A percentile compares a stretch with the other conserved stretches of the same genome.
Evolutionary conservation across 2,113 vertebrate species (phyloP).

Genomic region (Eudorcas thomsonii): DNA sequence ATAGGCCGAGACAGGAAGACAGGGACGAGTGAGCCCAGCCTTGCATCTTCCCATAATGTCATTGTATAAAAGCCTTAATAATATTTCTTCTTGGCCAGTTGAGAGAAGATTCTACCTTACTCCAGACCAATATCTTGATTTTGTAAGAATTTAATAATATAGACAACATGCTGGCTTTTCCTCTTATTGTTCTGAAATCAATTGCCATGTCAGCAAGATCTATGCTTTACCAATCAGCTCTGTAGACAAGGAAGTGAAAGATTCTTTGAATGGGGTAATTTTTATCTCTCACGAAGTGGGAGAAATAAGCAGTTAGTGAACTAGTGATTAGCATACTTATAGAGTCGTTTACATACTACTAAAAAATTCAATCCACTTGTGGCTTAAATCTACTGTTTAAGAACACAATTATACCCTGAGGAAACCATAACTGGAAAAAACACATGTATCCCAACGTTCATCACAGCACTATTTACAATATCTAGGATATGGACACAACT

Average conservation of each 20-base stretch:
- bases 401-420: background rate
- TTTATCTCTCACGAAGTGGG: constrained; percentile 52
- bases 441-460: background rate
- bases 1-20: background rate
- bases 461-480: background rate
- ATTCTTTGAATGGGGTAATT: constrained; percentile 55
- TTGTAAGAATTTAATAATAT: constrained; percentile 8
- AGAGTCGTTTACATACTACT: background rate
- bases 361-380: background rate
- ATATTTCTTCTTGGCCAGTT: background rate
- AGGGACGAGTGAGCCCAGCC: background rate
- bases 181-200: constrained; percentile 27
- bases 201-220: background rate
- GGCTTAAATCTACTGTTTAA: background rate
- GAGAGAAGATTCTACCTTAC: background rate
- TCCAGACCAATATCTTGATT: background rate
- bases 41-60: background rate
- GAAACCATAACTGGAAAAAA: background rate
- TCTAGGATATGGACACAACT: background rate
- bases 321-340: constrained; percentile 27
- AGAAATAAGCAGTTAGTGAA: constrained; percentile 53
- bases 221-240: background rate
- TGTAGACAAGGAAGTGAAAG: constrained; percentile 32
- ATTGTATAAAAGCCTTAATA: background rate
- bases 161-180: background rate